Percentiles rank a stretch among this genome's conserved stretches.
Conservation (phyloP, 2,797 vertebrate species). For the Pogoniulus pusillus region DNA sequence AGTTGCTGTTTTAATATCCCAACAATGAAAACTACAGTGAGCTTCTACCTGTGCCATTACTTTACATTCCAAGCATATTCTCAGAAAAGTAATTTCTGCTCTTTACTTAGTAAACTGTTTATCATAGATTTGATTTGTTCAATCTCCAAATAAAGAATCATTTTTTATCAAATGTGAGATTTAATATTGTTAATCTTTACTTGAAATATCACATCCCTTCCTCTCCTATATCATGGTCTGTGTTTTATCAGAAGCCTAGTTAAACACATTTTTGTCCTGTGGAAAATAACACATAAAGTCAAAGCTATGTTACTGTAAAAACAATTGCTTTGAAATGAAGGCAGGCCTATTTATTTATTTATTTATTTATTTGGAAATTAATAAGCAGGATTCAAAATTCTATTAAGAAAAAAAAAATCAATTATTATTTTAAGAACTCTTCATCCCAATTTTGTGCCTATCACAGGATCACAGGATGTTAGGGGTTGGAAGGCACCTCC, state of each 20-base stretch:
- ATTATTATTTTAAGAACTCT: neutral
- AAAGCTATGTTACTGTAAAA: neutral
- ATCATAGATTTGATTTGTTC: neutral
- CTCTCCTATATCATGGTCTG: neutral
- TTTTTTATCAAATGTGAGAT: neutral
- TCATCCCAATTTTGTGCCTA: neutral
- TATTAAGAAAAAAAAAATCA: neutral
- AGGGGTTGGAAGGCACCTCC: no score
- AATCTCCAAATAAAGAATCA: neutral
- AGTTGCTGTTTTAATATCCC: neutral
- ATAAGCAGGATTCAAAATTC: neutral
- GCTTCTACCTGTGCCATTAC: neutral
- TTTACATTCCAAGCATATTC: neutral
- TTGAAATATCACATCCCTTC: constrained; percentile 33
- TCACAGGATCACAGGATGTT: no score
- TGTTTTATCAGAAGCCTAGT: neutral
- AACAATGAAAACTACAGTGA: neutral
- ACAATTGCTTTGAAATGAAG: neutral
- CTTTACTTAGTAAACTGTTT: neutral
- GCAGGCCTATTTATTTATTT: neutral
- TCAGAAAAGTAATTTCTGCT: neutral
- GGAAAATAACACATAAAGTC: neutral
- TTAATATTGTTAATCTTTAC: neutral
- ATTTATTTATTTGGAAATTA: neutral
- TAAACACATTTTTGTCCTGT: neutral